Evolutionary conservation across 2,888 invertebrate species (phyloP).

Genomic region (Cephonodes hylas): DNA sequence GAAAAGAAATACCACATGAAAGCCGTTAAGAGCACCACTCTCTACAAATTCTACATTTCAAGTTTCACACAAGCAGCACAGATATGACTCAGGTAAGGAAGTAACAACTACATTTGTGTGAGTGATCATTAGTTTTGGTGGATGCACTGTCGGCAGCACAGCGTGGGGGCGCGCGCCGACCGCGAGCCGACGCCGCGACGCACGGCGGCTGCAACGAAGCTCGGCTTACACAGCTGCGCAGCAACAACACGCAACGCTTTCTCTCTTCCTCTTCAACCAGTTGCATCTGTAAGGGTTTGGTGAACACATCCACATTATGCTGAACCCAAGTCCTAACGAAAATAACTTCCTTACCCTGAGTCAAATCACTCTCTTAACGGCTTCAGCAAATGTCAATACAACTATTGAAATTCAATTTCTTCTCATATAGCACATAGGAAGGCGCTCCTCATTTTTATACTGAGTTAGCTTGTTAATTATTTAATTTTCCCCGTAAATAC

Average conservation of each 20-base stretch:
- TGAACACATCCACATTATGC: slow-evolving; percentile 81
- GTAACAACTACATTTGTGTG: slow-evolving; percentile 29
- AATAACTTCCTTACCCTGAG: slow-evolving; percentile 73
- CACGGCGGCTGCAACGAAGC: slow-evolving; percentile 33
- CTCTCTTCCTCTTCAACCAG: slow-evolving; percentile 59
- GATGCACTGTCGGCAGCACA: slow-evolving; percentile 19
- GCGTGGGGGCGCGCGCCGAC: slow-evolving; percentile 19
- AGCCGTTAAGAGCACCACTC: slow-evolving; percentile 61
- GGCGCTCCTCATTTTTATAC: slow-evolving; percentile 55
- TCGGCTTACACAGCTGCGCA: slow-evolving; percentile 36
- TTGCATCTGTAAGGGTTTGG: slow-evolving; percentile 79
- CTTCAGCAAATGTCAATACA: slow-evolving; percentile 37
- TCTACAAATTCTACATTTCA: slow-evolving; percentile 13
- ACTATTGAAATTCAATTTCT: slow-evolving; percentile 19
- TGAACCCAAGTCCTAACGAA: slow-evolving; percentile 71
- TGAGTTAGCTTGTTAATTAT: slow-evolving; percentile 74
- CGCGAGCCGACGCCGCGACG: slow-evolving; percentile 32
- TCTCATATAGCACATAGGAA: slow-evolving; percentile 39
- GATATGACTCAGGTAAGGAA: slow-evolving; percentile 76
- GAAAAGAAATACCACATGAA: slow-evolving; percentile 36
- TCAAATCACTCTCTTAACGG: slow-evolving; percentile 68
- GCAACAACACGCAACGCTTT: slow-evolving; percentile 32
- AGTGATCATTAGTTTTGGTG: slow-evolving; percentile 10
- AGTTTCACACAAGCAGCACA: slow-evolving; percentile 25
- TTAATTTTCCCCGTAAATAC: slow-evolving; percentile 80